A percentile compares a stretch with the other conserved stretches of the same genome.
Evolutionary conservation across 2,113 vertebrate genomes (phyloP).

Genomic region (Coryphaenoides rupestris): DNA sequence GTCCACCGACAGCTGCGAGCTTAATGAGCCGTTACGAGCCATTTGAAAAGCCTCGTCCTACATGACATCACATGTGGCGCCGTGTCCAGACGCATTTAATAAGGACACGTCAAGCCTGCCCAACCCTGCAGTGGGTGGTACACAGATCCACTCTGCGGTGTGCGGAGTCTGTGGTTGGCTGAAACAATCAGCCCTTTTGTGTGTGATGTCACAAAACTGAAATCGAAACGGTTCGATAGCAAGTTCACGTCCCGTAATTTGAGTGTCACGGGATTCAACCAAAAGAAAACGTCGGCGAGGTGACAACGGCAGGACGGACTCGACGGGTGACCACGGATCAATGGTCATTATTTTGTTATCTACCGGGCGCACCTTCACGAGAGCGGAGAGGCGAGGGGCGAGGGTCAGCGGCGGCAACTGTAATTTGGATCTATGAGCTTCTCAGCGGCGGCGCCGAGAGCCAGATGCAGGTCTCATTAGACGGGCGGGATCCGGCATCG

Average conservation of each 20-base stretch:
- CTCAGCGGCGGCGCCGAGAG: constrained; percentile 48
- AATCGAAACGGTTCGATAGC: no score
- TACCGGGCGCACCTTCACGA: constrained; percentile 45
- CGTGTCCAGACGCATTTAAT: constrained; percentile 8
- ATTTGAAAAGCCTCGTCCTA: no score
- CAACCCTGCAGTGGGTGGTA: not conserved
- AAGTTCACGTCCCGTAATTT: no score
- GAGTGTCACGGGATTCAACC: no score
- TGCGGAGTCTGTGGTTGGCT: constrained; percentile 2
- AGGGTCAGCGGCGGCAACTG: constrained; percentile 31
- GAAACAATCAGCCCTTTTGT: not conserved
- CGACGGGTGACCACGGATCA: constrained; percentile 44
- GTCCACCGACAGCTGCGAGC: no score
- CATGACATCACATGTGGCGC: no score
- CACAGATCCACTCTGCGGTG: constrained; percentile 1
- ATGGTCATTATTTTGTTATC: constrained; percentile 59
- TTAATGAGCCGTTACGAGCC: no score
- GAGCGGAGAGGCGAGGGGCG: not conserved
- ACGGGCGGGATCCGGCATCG: constrained; percentile 66
- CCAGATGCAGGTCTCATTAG: constrained; percentile 71
- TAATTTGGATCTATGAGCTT: constrained; percentile 56
- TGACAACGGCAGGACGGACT: not conserved
- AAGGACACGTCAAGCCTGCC: no score
- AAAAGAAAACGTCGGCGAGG: not conserved
- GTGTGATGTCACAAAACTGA: no score